Base-by-base conservation (phyloP, 35 echinoderm and acorn worm genomes). In the Ptychodera flava region DNA sequence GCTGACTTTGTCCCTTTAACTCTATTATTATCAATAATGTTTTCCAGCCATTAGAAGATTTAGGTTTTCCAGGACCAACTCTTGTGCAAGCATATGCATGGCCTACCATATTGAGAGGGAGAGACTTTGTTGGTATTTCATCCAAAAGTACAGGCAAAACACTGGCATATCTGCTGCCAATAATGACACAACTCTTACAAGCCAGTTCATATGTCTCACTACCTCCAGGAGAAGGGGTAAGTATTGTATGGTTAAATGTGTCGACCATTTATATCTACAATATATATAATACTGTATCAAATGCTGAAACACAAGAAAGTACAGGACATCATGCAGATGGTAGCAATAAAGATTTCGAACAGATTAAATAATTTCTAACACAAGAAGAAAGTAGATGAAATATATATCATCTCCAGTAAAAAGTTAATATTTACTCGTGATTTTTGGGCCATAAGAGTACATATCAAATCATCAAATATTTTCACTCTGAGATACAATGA, bases 191-290 rank as follows among this genome's bases (percentile, higher is more conserved):
- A 52, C 22, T 94, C n/a, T 53, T 94, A 31, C 92, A 90, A 32
- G 88, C 93, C 77, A 80, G 79, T 16, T 81, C 86, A 32, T 99
- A 99, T 35, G 87, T 77, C 22, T 38, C 81, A 30, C 80, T 99
- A 38, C 92, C 90, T 34, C 38, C 88, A 1, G 96, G 96, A 28
- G 82, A 88, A 88, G 96, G 96, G 88, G 96, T 94, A 22, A 90
- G 96, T 93, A 34, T 31, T 33, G 12, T 79, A 14, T 79, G 15
- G 16, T 31, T 81, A 15, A 22, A 12, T 81, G 14, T 81, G 31
- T 81, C 31, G 16, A 16, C 31, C 15, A n/a, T n/a, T n/a, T n/a
- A n/a, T n/a, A n/a, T n/a, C n/a, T n/a, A n/a, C n/a, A n/a, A n/a
- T n/a, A n/a, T n/a, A n/a, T n/a, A n/a, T n/a, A n/a, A n/a, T n/a